These are phyloP conservation scores for Agapornis canus DNA, from an alignment of 2,797 vertebrate species.

Conservation along the genomic window DNA sequence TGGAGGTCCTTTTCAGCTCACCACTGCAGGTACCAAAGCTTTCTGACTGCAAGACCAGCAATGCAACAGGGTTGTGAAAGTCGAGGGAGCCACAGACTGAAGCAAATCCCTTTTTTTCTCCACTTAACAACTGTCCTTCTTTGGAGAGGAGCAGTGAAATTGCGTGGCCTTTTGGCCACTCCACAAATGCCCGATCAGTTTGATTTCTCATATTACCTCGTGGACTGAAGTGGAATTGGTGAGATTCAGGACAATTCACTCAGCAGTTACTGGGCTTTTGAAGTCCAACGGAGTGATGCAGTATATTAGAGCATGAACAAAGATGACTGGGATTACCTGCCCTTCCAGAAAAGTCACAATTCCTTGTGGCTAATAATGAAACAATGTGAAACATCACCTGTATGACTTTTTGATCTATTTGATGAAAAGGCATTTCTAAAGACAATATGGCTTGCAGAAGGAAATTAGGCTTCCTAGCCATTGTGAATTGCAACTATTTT, in stretches of 20 bases:
- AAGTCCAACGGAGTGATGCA: not conserved
- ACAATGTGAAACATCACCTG: not conserved
- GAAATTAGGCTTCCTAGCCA: not conserved
- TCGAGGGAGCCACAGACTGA: not conserved
- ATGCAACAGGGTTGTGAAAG: not conserved
- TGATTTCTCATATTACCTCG: not conserved
- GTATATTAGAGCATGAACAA: not conserved
- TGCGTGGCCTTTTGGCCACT: not conserved
- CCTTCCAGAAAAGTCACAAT: not conserved
- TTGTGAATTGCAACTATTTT: not conserved
- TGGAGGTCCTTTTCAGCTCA: not conserved
- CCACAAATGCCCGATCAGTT: not conserved
- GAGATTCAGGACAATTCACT: not conserved
- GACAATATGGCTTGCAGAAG: not conserved
- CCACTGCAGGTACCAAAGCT: not conserved
- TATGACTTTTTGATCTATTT: not conserved
- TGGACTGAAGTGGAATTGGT: not conserved
- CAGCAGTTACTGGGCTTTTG: not conserved
- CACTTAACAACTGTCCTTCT: not conserved
- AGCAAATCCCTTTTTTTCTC: not conserved
- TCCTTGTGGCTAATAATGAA: not conserved
- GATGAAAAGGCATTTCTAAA: not conserved
- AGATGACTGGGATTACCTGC: not conserved
- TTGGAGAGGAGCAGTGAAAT: not conserved
- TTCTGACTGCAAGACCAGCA: not conserved